Base-by-base conservation (phyloP, 1,140 invertebrate genomes). In the Mercenaria mercenaria region DNA sequence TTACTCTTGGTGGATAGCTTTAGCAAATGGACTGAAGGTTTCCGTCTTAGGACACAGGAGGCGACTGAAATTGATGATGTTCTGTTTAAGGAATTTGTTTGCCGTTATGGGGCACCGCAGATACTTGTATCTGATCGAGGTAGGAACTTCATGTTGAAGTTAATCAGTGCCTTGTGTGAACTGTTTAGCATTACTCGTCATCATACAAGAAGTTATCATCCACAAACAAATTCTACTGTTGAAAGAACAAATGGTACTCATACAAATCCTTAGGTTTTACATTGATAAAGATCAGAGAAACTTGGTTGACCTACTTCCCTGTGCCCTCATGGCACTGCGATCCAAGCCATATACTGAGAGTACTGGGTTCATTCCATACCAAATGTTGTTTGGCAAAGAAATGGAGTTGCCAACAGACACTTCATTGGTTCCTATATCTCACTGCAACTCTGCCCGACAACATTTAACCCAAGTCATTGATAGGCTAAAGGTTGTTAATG, bases 181-280 rank as follows among this genome's bases (percentile, higher is more conserved):
- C 34, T 92, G 20, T 92, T 92, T 50, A 56, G 86, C 29, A 89
- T 92, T 32, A 91, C 61, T 32, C 50, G 87, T 26, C 83, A 89
- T 32, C 39, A 77, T 69, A 91, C 91, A 47, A 91, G 87, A 32
- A 61, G 52, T 34, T 93, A 91, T 72, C 92, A 93, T 85, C 91
- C 91, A 39, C 77, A 89, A 64, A 88, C 86, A 23, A 93, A 93
- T 52, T n/a, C 87, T 39, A 77, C 91, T 76, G 90, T 79, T 81
- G 89, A 91, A 76, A 59, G 87, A 50, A 34, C 34, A 20, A 83
- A 77, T 69, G 76, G 47, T 20, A 67, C 69, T 18, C 29, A 61
- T 34, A 15, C 74, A 88, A 84, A 59, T 56, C 20, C 39, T 88
- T n/a, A 41, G 86, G 32, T 39, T 56, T 8, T 91, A 88, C 43